Evolutionary conservation across 2,888 invertebrate species (phyloP), one percentile per base, ranked within the genome.

Genomic region (Auanema freiburgensis): DNA sequence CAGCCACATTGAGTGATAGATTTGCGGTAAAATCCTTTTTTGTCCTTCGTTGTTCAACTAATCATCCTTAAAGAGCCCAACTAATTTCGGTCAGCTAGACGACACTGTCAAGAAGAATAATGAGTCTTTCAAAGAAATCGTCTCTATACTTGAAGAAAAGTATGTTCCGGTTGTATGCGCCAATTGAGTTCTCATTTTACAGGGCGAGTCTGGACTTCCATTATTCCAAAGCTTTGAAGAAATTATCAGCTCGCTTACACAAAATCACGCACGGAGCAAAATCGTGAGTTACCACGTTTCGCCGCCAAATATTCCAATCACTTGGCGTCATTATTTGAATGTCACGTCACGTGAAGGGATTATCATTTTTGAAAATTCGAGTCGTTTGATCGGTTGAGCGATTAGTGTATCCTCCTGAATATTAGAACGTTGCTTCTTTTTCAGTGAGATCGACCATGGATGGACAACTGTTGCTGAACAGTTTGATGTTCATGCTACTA

Each of bases 391-490:
- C 33, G 33, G 33, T 33, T 8, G 33, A 33, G n/a, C n/a, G n/a
- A n/a, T n/a, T n/a, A 43, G 43, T 43, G 14, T 14, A 43, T 14
- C 43, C 43, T 14, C 14, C 14, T 43, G 12, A 14, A 14, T 43
- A 23, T 42, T 40, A 42, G 33, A 24, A 43, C 1, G 3, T 44
- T 18, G 11, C 11, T 24, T 16, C 18, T 18, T 52, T 66, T 72
- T 40, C 59, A 76, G 76, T 51, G 74, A 74, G 44, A 72, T 77
- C 54, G 77, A 77, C 62, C 67, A 69, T 59, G 77, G 76, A 21
- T 77, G 77, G 77, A 69, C 66, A 14, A 67, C 69, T 41, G 77
- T 74, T 0, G 77, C 77, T 2, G 77, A 77, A 49, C 77, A 77
- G 64, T 77, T 76, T 58, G 75, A 75, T 53, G 69, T 71, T 33